Percentiles rank a stretch among this genome's conserved stretches.
These are phyloP conservation scores for Trinorchestia longiramus DNA, from an alignment of 1,140 invertebrate species.

Conservation along the genomic window DNA sequence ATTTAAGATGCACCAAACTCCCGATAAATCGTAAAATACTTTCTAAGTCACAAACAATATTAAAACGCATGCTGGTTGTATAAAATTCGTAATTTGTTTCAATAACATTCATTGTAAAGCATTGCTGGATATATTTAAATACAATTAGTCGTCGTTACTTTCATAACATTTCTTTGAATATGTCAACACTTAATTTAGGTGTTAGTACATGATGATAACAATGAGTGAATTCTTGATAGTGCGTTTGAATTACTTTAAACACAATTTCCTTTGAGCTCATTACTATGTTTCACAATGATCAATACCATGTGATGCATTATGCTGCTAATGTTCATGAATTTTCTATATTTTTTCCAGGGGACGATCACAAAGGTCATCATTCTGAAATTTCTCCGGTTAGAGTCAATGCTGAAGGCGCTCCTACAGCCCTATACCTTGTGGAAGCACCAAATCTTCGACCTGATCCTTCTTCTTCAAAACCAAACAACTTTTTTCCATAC, in stretches of 20 bases:
- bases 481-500: background rate
- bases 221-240: no score
- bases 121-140: no score
- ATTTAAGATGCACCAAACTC: background rate
- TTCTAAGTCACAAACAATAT: no score
- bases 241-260: background rate
- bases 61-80: no score
- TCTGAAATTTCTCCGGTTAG: background rate
- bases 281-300: background rate
- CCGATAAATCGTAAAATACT: no score
- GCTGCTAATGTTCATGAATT: background rate
- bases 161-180: no score
- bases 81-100: no score
- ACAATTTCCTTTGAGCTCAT: background rate
- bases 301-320: background rate
- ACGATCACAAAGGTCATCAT: conserved; percentile 32
- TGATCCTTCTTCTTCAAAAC: background rate
- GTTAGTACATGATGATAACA: no score
- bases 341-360: background rate
- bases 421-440: conserved; percentile 10
- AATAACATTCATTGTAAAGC: no score
- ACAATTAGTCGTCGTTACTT: no score
- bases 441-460: conserved; percentile 11
- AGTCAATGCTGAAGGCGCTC: background rate
- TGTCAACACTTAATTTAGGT: no score